Conservation (phyloP, 2,113 vertebrate genomes). For the Aegithalos caudatus region DNA sequence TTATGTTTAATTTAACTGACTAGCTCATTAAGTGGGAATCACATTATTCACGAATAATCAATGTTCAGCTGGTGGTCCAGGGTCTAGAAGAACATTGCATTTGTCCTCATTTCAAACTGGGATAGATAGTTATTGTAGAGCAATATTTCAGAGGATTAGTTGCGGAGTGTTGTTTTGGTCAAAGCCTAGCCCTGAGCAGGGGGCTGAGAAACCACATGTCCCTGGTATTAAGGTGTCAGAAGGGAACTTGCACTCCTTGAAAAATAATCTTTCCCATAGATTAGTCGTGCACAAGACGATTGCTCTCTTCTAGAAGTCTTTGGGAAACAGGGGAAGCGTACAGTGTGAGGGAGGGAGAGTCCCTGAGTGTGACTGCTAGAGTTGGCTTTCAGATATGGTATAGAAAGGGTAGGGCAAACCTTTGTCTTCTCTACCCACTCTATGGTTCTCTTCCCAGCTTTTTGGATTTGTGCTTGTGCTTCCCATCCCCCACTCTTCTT, state of each 20-base stretch:
- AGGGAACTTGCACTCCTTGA: background rate
- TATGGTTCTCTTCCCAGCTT: background rate
- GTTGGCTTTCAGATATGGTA: background rate
- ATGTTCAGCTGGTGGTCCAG: background rate
- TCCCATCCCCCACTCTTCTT: background rate
- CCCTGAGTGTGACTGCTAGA: background rate
- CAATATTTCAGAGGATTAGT: background rate
- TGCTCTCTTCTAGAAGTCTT: background rate
- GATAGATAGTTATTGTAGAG: background rate
- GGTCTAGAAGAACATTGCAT: background rate
- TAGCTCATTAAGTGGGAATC: background rate
- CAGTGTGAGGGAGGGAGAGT: background rate
- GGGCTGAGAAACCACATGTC: background rate
- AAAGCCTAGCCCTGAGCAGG: background rate
- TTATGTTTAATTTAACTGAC: constrained; percentile 33
- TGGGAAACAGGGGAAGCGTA: background rate
- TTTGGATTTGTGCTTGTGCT: background rate
- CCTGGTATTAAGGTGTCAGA: background rate
- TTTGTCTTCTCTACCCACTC: background rate
- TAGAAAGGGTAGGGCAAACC: background rate
- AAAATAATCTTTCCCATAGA: background rate
- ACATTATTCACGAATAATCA: constrained; percentile 18
- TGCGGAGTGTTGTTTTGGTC: background rate
- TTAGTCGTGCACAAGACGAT: background rate
- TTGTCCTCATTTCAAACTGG: background rate